Evolutionary conservation across 2,888 invertebrate genomes (phyloP), one percentile per base, ranked within the genome.

Genomic region (Melanophora roralis): DNA sequence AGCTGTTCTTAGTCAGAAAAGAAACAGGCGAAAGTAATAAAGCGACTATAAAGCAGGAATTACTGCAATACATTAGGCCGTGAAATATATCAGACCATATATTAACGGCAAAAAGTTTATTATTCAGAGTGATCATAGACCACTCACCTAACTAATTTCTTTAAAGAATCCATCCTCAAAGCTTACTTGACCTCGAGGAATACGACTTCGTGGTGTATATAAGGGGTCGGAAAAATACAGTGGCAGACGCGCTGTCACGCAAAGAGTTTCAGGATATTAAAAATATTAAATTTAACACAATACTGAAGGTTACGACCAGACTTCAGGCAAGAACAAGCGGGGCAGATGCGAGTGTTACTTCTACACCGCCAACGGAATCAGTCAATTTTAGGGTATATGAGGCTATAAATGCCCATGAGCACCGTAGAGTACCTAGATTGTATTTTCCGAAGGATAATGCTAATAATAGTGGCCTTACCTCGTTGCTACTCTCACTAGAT

Each of bases 11-110:
- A 34, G 19, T 4, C 60, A 60, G 7, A 16, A 62, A 12, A 45
- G 16, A 32, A 21, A 47, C 19, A 47, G 51, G 82, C 83, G 60
- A 83, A 51, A n/a, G 82, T 53, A 62, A 82, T 21, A 67, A 84
- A 60, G 83, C 83, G 0, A 71, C 78, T 14, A 23, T 38, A 57
- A 21, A 38, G 14, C 38, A 57, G 19, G 23, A 57, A 57, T 40
- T 21, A 45, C 16, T 8, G 19, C 43, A 16, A 16, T 45, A 5
- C 43, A 45, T 16, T 45, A 16, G 16, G 19, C 43, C 16, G 16
- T 45, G 7, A 45, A 38, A n/a, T n/a, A 38, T n/a, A n/a, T 38
- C n/a, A 11, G n/a, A 11, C 38, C 38, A 11, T 38, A 38, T 5
- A n/a, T 9, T 8, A 16, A 16, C 16, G 43, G 0, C 1, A 19